Conservation (phyloP, 2,888 invertebrate genomes). For the Folsomia manolachei region DNA sequence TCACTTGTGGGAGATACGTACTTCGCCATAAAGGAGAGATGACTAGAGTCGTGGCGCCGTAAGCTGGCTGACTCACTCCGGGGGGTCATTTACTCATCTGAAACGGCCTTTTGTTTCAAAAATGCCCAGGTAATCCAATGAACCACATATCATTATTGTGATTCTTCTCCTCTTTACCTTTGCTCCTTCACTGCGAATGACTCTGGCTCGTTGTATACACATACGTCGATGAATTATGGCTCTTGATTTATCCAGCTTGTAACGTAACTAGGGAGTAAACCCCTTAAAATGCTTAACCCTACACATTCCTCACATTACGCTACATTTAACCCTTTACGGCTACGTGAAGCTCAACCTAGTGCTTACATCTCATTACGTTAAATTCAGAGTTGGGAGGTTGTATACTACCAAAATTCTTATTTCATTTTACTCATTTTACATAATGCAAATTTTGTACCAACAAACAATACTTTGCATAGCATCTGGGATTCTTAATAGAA, state of each 20-base stretch:
- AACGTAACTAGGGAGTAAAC: background rate
- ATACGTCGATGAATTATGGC: constrained; percentile 28
- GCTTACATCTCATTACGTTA: too few relatives aligned
- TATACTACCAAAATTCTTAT: too few relatives aligned
- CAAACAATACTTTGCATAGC: too few relatives aligned
- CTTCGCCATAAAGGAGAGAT: constrained; percentile 32
- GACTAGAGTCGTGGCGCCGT: constrained; percentile 51
- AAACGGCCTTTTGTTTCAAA: constrained; percentile 51
- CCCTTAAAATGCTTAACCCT: background rate
- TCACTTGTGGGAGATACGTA: constrained; percentile 48
- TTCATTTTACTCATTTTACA: too few relatives aligned
- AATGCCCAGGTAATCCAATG: constrained; percentile 50
- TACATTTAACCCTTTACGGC: background rate
- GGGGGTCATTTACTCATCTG: constrained; percentile 51
- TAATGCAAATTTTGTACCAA: too few relatives aligned
- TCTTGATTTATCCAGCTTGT: constrained; percentile 18
- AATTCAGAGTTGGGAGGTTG: too few relatives aligned
- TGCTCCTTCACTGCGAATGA: constrained; percentile 12
- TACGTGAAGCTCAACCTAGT: too few relatives aligned
- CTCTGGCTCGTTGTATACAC: constrained; percentile 18
- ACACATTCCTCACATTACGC: constrained; percentile 4
- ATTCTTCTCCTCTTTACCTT: constrained; percentile 46
- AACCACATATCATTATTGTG: constrained; percentile 51
- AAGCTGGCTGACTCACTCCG: constrained; percentile 50
- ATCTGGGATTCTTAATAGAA: too few relatives aligned